Evolutionary conservation across 2,888 invertebrate species (phyloP).

Genomic region (Yponomeuta evonymella): DNA sequence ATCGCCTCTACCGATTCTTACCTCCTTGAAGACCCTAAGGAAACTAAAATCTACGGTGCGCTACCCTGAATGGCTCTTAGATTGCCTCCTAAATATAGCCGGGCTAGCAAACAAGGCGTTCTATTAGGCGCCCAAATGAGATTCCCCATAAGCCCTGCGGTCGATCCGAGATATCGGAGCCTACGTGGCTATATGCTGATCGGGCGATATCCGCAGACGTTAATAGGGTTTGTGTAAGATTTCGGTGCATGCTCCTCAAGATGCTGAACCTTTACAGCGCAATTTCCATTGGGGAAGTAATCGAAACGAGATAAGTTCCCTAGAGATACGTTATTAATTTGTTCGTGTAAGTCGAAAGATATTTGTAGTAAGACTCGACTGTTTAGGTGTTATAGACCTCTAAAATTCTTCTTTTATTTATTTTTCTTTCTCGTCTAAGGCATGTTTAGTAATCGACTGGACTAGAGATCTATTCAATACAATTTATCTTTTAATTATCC

Average conservation of each 20-base stretch:
- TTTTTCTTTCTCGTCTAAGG: too few relatives aligned
- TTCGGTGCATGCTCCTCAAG: background rate
- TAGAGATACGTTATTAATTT: background rate
- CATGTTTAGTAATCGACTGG: too few relatives aligned
- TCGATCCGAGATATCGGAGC: conserved; percentile 1
- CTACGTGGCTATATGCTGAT: conserved; percentile 2
- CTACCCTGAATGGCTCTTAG: conserved; percentile 67
- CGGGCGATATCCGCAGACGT: background rate
- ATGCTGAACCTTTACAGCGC: background rate
- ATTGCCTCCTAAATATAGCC: conserved; percentile 69
- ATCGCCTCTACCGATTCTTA: conserved; percentile 26
- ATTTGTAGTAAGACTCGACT: too few relatives aligned
- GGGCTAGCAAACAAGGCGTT: conserved; percentile 55
- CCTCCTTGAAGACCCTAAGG: conserved; percentile 46
- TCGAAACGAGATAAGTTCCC: background rate
- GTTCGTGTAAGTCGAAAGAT: background rate
- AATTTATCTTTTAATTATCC: too few relatives aligned
- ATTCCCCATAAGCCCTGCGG: conserved; percentile 30
- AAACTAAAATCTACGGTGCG: conserved; percentile 58
- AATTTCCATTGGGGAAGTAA: background rate
- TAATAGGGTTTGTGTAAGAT: conserved; percentile 1
- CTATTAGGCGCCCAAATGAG: conserved; percentile 57
- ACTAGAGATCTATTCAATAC: too few relatives aligned
- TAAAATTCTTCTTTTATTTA: too few relatives aligned
- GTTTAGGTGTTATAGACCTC: too few relatives aligned